These are phyloP conservation scores for Autographa gamma DNA, from an alignment of 2,888 invertebrate species.

Conservation along the genomic window DNA sequence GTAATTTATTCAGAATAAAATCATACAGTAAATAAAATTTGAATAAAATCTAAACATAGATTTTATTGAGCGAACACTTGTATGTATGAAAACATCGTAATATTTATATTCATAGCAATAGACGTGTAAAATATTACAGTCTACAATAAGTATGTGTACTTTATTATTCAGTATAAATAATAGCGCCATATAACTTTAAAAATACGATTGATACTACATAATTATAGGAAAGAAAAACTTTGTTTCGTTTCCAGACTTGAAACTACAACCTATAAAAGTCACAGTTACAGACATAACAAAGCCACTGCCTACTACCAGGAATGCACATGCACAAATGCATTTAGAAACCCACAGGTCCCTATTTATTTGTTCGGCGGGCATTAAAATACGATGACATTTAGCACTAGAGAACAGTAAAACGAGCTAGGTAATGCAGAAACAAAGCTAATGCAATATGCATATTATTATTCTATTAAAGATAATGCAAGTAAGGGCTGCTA, in stretches of 20 bases:
- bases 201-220: too few species aligned
- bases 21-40: too few species aligned
- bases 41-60: too few species aligned
- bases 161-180: too few species aligned
- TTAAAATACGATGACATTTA: slow-evolving; percentile 54
- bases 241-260: background rate
- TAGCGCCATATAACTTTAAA: too few species aligned
- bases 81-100: too few species aligned
- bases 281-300: background rate
- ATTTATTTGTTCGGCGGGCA: slow-evolving; percentile 13
- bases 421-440: slow-evolving; percentile 42
- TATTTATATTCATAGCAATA: too few species aligned
- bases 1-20: too few species aligned
- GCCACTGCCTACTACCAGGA: background rate
- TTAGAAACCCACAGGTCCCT: slow-evolving; percentile 22
- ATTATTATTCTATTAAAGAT: slow-evolving; percentile 52
- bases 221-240: too few species aligned
- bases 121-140: too few species aligned
- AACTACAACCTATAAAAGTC: background rate
- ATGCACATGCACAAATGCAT: slow-evolving; percentile 9
- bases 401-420: slow-evolving; percentile 30
- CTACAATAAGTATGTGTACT: too few species aligned
- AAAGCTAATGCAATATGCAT: slow-evolving; percentile 55
- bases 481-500: slow-evolving; percentile 51
- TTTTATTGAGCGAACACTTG: too few species aligned